These are phyloP conservation scores for Rhagophthalmus giganteus DNA, from an alignment of 2,888 invertebrate genomes.

Conservation along the genomic window DNA sequence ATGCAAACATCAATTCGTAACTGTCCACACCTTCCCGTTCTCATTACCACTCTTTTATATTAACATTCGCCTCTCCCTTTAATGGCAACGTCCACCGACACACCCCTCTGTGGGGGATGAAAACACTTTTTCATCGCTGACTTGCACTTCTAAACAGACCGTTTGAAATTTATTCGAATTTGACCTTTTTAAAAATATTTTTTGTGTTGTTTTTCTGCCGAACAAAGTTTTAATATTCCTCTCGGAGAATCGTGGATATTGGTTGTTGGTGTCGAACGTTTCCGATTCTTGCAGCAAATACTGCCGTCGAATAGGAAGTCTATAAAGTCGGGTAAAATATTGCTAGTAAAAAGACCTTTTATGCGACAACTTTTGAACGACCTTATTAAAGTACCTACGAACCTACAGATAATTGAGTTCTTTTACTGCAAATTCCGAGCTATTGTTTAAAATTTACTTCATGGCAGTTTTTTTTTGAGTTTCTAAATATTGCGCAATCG, in stretches of 20 bases:
- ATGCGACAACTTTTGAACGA: conserved; percentile 18
- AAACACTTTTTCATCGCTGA: background rate
- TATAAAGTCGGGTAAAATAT: conserved; percentile 15
- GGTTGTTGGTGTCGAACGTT: no score
- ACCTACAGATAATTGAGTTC: no score
- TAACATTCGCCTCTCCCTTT: conserved; percentile 26
- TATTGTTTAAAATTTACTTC: no score
- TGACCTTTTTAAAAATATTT: no score
- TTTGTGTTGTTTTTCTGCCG: no score
- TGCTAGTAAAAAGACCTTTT: conserved; percentile 6
- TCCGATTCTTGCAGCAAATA: no score
- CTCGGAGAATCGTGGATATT: no score
- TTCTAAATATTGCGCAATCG: no score
- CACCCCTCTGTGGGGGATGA: conserved; percentile 4
- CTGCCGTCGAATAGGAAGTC: conserved; percentile 15
- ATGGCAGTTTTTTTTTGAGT: no score
- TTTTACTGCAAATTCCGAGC: no score
- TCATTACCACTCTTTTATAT: conserved; percentile 35
- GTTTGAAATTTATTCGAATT: background rate
- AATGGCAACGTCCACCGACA: conserved; percentile 19
- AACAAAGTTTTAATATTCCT: no score
- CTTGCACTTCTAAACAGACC: background rate
- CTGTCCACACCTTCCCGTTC: conserved; percentile 34
- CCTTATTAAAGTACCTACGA: conserved; percentile 16
- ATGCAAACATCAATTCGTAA: conserved; percentile 34